A percentile compares a stretch with the other conserved stretches of the same genome.
These are phyloP conservation scores for Stenotaenia linearis DNA, from an alignment of 2,888 invertebrate genomes.

Conservation along the genomic window DNA sequence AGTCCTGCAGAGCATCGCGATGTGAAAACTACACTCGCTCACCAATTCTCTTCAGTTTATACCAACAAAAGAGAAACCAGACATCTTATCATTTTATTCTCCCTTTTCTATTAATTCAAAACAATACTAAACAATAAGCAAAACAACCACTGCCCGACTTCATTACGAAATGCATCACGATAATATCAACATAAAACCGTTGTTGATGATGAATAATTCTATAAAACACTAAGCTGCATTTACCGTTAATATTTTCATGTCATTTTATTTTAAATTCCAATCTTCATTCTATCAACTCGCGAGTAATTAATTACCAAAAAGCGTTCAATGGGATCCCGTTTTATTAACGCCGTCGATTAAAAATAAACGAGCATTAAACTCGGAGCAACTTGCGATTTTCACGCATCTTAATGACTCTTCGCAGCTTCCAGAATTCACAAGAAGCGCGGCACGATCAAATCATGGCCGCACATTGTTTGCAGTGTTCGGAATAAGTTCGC, in stretches of 20 bases:
- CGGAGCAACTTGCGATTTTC: not conserved
- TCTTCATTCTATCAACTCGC: not conserved
- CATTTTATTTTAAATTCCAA: not conserved
- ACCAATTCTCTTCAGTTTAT: not conserved
- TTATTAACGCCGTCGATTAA: not conserved
- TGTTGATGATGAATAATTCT: not conserved
- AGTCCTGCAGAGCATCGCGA: not conserved
- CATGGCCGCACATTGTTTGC: not conserved
- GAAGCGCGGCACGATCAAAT: not conserved
- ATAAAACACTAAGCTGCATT: not conserved
- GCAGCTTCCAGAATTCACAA: not conserved
- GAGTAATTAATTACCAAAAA: not conserved
- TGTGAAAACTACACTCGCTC: not conserved
- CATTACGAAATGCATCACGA: not conserved
- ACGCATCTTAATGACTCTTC: not conserved
- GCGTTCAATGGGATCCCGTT: not conserved
- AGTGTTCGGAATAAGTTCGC: not conserved
- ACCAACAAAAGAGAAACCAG: not conserved
- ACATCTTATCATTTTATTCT: not conserved
- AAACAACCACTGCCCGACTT: not conserved
- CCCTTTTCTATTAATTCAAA: not conserved
- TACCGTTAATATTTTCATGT: not conserved
- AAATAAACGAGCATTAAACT: not conserved
- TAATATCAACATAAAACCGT: not conserved
- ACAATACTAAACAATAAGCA: not conserved